These are phyloP conservation scores for Corythoichthys haematopterus DNA, from an alignment of 2,113 vertebrate genomes.

Conservation along the genomic window DNA sequence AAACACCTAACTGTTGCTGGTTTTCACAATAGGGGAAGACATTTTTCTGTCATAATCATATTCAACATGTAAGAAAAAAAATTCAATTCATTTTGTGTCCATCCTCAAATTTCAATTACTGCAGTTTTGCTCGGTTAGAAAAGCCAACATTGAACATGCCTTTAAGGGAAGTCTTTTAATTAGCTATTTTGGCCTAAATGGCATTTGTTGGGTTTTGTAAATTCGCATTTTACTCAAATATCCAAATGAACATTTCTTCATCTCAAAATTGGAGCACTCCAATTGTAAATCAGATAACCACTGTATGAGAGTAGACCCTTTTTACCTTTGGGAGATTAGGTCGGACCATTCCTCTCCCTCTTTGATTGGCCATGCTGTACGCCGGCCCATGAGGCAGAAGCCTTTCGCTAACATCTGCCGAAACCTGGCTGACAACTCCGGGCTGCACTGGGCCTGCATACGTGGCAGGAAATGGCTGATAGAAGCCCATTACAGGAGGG, in stretches of 20 bases:
- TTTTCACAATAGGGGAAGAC: slow-evolving; percentile 16
- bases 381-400: slow-evolving; percentile 71
- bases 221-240: no score
- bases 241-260: neutral
- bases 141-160: no score
- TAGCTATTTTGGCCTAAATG: no score
- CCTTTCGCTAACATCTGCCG: slow-evolving; percentile 83
- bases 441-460: slow-evolving; percentile 83
- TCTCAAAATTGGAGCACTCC: neutral
- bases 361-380: slow-evolving; percentile 76
- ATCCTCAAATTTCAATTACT: no score
- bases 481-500: slow-evolving; percentile 95
- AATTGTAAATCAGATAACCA: neutral
- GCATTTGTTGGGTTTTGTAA: no score
- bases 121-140: no score
- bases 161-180: no score
- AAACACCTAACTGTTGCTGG: slow-evolving; percentile 62
- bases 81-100: no score
- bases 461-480: slow-evolving; percentile 86
- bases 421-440: slow-evolving; percentile 75
- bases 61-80: neutral
- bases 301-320: neutral
- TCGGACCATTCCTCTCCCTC: slow-evolving; percentile 78
- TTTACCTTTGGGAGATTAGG: slow-evolving; percentile 82
- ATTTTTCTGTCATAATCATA: neutral